These are phyloP conservation scores for Hiodon tergisus DNA, from an alignment of 2,113 vertebrate genomes.

Conservation along the genomic window DNA sequence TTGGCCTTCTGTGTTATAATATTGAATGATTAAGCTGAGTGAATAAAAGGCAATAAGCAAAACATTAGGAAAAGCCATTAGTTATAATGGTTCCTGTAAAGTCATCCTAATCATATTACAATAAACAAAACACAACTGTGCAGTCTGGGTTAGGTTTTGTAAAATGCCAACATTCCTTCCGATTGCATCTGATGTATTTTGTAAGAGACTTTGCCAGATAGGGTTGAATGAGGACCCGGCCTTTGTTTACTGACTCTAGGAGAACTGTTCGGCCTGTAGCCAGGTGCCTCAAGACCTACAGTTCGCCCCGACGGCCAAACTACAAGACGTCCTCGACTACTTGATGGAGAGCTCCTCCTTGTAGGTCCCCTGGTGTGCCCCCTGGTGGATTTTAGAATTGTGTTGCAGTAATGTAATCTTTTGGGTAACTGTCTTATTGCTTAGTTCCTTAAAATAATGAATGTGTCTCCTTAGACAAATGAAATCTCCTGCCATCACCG, in stretches of 20 bases:
- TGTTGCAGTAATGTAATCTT: neutral
- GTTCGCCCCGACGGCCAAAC: constrained; percentile 81
- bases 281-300: constrained; percentile 86
- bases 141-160: too few species aligned
- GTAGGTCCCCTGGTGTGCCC: constrained; percentile 61
- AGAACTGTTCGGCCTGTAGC: constrained; percentile 92
- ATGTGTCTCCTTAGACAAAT: constrained; percentile 72
- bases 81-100: too few species aligned
- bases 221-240: too few species aligned
- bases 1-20: too few species aligned
- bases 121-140: too few species aligned
- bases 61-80: too few species aligned
- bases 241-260: constrained; percentile 35
- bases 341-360: constrained; percentile 80
- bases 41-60: too few species aligned
- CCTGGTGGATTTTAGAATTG: neutral
- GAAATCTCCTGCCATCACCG: constrained; percentile 92
- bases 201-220: too few species aligned
- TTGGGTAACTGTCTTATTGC: neutral
- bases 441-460: neutral
- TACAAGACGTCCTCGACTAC: constrained; percentile 87
- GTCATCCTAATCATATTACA: too few species aligned
- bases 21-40: too few species aligned
- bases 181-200: too few species aligned
- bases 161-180: too few species aligned